A percentile compares a stretch with the other conserved stretches of the same genome.
These are phyloP conservation scores for Trogon melanurus DNA, from an alignment of 2,113 vertebrate species.

Conservation along the genomic window DNA sequence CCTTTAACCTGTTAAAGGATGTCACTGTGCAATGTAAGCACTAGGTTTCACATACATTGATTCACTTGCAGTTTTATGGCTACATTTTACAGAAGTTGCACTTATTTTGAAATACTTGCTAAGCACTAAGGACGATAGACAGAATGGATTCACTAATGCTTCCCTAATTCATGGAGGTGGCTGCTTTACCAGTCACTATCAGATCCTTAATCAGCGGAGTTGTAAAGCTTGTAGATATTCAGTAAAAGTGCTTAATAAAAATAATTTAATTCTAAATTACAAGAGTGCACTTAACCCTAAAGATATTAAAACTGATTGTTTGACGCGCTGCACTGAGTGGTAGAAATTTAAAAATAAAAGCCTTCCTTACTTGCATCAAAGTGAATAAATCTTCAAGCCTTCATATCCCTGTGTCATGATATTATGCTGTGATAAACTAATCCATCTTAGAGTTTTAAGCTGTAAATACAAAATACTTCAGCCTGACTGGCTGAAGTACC, in stretches of 20 bases:
- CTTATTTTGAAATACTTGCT: constrained; percentile 67
- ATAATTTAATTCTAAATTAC: constrained; percentile 82
- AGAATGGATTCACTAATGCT: constrained; percentile 75
- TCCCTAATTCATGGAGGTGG: constrained; percentile 72
- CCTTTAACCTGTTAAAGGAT: background rate
- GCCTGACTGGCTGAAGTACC: constrained; percentile 60
- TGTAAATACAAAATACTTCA: constrained; percentile 81
- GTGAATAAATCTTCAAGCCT: constrained; percentile 64
- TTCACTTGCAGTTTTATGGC: background rate
- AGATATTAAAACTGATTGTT: constrained; percentile 85
- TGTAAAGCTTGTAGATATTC: constrained; percentile 78
- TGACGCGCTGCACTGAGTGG: constrained; percentile 75
- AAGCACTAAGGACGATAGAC: constrained; percentile 33
- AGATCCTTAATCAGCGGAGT: constrained; percentile 82
- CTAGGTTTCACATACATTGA: background rate
- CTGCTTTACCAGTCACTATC: constrained; percentile 75
- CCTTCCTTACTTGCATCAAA: constrained; percentile 77
- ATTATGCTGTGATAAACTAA: constrained; percentile 76
- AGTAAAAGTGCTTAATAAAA: constrained; percentile 85
- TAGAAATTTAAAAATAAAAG: constrained; percentile 82
- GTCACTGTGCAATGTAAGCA: background rate
- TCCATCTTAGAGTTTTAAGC: constrained; percentile 74
- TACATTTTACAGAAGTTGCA: constrained; percentile 52
- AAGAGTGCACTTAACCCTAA: constrained; percentile 85
- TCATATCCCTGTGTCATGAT: constrained; percentile 72